Evolutionary conservation across 2,113 vertebrate species (phyloP), one percentile per base, ranked within the genome.

Genomic region (Oryzias celebensis): DNA sequence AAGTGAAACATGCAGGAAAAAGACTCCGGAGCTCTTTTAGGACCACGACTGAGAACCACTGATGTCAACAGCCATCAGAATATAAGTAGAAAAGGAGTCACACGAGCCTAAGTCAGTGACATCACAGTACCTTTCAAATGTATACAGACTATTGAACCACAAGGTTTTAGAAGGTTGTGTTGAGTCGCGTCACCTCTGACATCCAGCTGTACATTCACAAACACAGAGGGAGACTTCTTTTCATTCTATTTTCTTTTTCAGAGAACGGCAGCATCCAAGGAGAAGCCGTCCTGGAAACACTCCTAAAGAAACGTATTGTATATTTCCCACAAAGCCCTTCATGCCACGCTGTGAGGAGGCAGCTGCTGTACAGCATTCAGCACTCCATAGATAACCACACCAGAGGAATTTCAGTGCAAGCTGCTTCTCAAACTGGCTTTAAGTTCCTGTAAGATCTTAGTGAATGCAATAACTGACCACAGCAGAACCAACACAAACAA

Each of bases 271-370:
- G 36, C 45, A 59, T 65, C 28, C 53, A 22, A 7, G 41, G 52
- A 52, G 44, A 24, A 49, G 22, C 50, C 26, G 3, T 24, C 58
- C 54, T 61, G 57, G 60, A 69, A 53, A 7, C 48, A 64, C 24
- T 70, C 68, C 68, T 68, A 70, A 53, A 23, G 16, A 64, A 36
- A 58, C 54, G 72, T 57, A 52, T 52, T 62, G 49, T 52, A 60
- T 63, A 54, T 66, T 72, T 78, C 71, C 64, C 74, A 63, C 65
- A 74, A 80, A 84, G 73, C 76, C 76, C 66, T 78, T 82, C 80
- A 83, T 41, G 53, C 20, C 16, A 16, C 26, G 61, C 48, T 47
- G 70, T 13, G 71, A 82, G 80, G 57, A 76, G 73, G 80, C 62
- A 77, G 80, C 66, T 20, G 57, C 78, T 72, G 42, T 57, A 57